A percentile compares a stretch with the other conserved stretches of the same genome.
Evolutionary conservation across 1,140 invertebrate genomes (phyloP).

Genomic region (Popillia japonica): DNA sequence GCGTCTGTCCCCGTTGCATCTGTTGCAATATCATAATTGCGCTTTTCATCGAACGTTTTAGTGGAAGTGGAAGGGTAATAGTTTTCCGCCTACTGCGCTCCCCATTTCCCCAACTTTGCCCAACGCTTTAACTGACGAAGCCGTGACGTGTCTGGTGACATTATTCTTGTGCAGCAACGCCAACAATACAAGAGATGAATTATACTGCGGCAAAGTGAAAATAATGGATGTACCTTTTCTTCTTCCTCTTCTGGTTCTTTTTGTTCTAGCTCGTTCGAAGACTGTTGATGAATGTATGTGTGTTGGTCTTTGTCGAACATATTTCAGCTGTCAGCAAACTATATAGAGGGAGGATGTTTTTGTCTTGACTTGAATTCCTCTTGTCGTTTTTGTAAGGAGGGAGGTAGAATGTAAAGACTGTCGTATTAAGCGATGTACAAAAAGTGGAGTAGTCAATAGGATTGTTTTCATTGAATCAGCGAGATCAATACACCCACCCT

Average conservation of each 20-base stretch:
- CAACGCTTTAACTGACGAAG: neutral
- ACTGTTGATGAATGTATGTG: neutral
- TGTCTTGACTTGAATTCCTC: too few species aligned
- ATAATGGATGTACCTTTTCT: neutral
- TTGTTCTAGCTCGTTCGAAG: neutral
- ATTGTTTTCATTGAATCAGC: too few species aligned
- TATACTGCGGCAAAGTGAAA: neutral
- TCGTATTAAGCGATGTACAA: too few species aligned
- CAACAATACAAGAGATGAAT: neutral
- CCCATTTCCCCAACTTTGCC: neutral
- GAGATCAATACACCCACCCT: neutral
- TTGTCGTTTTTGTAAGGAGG: too few species aligned
- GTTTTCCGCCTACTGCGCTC: neutral
- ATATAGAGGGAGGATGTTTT: too few species aligned
- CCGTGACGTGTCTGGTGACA: too few species aligned
- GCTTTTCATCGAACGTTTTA: neutral
- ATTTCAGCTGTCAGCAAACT: neutral
- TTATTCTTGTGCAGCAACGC: neutral
- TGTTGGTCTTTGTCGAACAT: neutral
- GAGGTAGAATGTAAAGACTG: too few species aligned
- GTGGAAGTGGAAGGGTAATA: neutral
- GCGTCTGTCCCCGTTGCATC: neutral
- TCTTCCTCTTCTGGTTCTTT: neutral
- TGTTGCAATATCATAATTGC: constrained; percentile 11
- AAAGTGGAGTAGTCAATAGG: too few species aligned